Base-by-base conservation (phyloP, 1,140 invertebrate genomes). In the Drosophila aff. region DNA sequence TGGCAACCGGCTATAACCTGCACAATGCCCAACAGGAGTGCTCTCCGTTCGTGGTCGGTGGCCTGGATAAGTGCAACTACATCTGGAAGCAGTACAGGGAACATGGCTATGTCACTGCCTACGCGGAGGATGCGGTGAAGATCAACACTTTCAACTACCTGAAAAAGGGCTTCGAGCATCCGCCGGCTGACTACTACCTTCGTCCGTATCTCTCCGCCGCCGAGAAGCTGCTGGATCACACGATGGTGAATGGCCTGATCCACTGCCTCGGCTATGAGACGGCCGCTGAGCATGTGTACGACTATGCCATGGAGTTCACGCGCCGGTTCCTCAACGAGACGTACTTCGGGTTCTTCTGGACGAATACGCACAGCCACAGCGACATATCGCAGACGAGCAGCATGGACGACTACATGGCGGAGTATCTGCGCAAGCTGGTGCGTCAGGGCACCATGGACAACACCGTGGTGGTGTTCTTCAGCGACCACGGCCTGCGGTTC, bases 401-500 rank as follows among this genome's bases (percentile, higher is more conserved):
- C 6, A 95, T 96, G 92, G 97, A 97, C 69, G 81, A 93, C 0
- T 93, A 93, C 40, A 94, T 96, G 65, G 79, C 93, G 11, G 75
- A 91, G 1, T 95, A 95, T 80, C 93, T 97, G 21, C 91, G 94
- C 62, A 92, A 93, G 4, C 80, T 97, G 28, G 93, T 95, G 18
- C 82, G 93, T 0, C 93, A 93, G 15, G 94, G 95, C 0, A 94
- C 95, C 15, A 92, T 96, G 73, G 94, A 97, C 43, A 94, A 96
- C 50, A 95, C 95, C 0, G 93, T 96, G 77, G 91, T 99, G 0
- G 94, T 99, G 28, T 95, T 99, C 18, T 94, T 98, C 76, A 98
- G 97, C 83, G 98, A 99, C 93, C 98, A 99, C 92, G 98, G 98
- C 0, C 96, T 98, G 84, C 93, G 98, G 33, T 99, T 97, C 94